Percentiles rank a stretch among this genome's conserved stretches.
Evolutionary conservation across 37 sponge, comb jelly and placozoan genomes (phyloP).

Genomic region (Spongilla lacustris): DNA sequence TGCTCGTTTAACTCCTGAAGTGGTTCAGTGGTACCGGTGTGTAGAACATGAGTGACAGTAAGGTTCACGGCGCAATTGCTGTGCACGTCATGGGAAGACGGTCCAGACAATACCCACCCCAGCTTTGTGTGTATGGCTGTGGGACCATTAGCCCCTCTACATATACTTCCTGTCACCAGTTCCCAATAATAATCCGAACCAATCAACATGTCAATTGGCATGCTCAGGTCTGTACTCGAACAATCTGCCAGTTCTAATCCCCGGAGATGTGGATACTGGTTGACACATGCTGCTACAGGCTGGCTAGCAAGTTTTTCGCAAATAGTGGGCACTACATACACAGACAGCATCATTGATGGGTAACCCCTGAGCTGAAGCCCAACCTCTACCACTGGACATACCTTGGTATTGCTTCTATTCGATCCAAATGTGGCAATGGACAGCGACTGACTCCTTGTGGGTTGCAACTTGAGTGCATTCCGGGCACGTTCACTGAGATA

Average conservation of each 20-base stretch:
- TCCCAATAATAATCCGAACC: conserved; percentile 17
- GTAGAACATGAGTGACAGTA: neutral
- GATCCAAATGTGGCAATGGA: conserved; percentile 42
- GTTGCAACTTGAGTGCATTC: neutral
- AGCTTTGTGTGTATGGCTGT: conserved; percentile 15
- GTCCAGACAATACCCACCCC: conserved; percentile 27
- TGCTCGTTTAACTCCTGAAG: neutral
- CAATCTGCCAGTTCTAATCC: conserved; percentile 54
- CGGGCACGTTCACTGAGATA: neutral
- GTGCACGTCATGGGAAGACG: neutral
- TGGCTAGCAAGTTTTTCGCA: conserved; percentile 51
- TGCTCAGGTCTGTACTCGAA: neutral
- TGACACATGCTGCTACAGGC: conserved; percentile 4
- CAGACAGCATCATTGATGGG: neutral
- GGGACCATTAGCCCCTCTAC: conserved; percentile 3
- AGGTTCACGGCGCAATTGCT: neutral
- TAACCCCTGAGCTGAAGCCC: neutral
- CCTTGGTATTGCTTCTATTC: neutral
- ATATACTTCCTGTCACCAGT: neutral
- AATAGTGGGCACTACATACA: conserved; percentile 45
- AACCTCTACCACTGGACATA: conserved; percentile 31
- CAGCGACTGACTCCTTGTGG: conserved; percentile 10
- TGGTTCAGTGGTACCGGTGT: neutral
- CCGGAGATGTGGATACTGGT: conserved; percentile 3
- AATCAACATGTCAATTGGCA: conserved; percentile 19